Base-by-base conservation (phyloP, 2,113 vertebrate species). In the Spilogale gracilis region DNA sequence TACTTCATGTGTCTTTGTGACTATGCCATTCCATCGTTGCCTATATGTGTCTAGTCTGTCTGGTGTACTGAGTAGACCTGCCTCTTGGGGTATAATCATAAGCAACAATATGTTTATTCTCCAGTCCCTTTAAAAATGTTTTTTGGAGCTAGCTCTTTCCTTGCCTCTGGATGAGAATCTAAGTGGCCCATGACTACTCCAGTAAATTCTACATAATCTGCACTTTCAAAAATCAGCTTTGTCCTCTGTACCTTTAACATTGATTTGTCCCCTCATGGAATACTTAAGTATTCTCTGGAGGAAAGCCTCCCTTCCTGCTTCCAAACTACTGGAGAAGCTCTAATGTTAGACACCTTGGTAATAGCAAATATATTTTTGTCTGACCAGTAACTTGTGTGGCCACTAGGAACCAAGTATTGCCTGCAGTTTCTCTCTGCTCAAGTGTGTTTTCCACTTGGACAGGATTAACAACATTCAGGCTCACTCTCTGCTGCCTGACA, bases 141-240 rank as follows among this genome's bases (percentile, higher is more conserved):
- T 95, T 25, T 58, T 83, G 32, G 21, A 48, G 71, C 43, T 80
- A 13, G 8, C 48, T 78, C 38, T 91, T 85, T 32, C 20, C 25
- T 94, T 95, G 84, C 18, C 6, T 85, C 48, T 69, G 54, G 52
- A 52, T 92, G 56, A 92, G n/a, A 92, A 95, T 79, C 74, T 61
- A 63, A 20, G 45, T 27, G 18, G 27, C 23, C 45, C 38, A 9
- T 80, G 32, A 48, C 16, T 54, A 20, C 3, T 88, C 0, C 48
- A n/a, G 23, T 27, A 90, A 61, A 43, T 79, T 82, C 63, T 38
- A 48, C 21, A 9, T 82, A 43, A 84, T 87, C 60, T 12, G 10
- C 6, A 48, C 54, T 71, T 48, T 71, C 38, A 25, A 89, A 86
- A 91, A 7, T 27, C 85, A 18, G 12, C 58, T 79, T 92, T 90